phyloP scores from a whole-genome alignment of 2,888 invertebrate genomes.

The Spilosoma lubricipeda region DNA sequence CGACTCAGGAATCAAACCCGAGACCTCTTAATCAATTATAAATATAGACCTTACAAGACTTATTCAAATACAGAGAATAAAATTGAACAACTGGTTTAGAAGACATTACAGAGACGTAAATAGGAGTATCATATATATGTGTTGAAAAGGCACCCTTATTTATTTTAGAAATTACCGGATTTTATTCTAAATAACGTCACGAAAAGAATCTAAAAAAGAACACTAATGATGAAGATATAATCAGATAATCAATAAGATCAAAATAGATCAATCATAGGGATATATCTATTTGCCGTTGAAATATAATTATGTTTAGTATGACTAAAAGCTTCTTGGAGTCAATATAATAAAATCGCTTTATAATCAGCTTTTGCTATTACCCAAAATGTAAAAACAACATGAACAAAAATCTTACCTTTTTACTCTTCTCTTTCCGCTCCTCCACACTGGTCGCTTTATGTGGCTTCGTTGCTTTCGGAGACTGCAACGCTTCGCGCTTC shows the following conservation, averaged over 20 bases:
- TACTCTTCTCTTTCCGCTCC: conserved; percentile 5
- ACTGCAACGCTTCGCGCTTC: background rate
- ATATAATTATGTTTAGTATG: background rate
- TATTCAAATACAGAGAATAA: no score
- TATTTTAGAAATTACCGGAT: background rate
- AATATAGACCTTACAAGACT: no score
- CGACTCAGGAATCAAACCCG: no score
- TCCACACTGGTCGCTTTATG: background rate
- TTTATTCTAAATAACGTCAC: background rate
- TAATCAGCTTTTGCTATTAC: background rate
- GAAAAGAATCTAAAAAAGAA: background rate
- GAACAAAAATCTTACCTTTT: conserved; percentile 15
- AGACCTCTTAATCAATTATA: no score
- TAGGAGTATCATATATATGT: no score
- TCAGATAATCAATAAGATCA: no score
- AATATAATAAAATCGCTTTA: background rate
- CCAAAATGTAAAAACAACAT: background rate
- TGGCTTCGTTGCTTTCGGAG: background rate
- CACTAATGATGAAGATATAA: background rate
- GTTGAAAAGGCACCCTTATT: background rate
- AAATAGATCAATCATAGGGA: background rate
- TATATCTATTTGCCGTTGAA: background rate
- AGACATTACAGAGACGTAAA: no score
- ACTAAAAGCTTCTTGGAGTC: background rate
- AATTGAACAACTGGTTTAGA: no score